Evolutionary conservation across 2,888 invertebrate genomes (phyloP).

Genomic region (Tinea trinotella): DNA sequence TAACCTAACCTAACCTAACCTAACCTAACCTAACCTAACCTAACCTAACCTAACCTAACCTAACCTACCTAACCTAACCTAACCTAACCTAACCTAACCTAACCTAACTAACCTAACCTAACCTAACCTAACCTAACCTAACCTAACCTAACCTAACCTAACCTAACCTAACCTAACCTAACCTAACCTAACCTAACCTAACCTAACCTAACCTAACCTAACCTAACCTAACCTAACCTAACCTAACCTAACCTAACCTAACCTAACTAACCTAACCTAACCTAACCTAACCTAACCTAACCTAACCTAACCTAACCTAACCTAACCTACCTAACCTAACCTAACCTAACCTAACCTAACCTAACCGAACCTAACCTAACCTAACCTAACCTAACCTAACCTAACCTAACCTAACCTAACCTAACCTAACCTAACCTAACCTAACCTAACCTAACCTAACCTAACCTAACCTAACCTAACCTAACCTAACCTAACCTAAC

Average conservation of each 20-base stretch:
- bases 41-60: constrained; percentile 22
- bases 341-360: constrained; percentile 23
- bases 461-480: constrained; percentile 18
- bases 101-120: constrained; percentile 20
- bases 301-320: constrained; percentile 21
- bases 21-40: constrained; percentile 19
- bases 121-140: constrained; percentile 21
- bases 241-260: constrained; percentile 18
- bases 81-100: constrained; percentile 21
- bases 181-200: constrained; percentile 21
- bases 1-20: constrained; percentile 20
- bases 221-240: constrained; percentile 21
- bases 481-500: constrained; percentile 22
- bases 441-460: constrained; percentile 15
- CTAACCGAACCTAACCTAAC: constrained; percentile 22
- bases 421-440: constrained; percentile 17
- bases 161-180: constrained; percentile 21
- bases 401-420: constrained; percentile 16
- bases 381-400: constrained; percentile 19
- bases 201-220: constrained; percentile 20
- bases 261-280: constrained; percentile 19
- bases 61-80: constrained; percentile 23
- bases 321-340: constrained; percentile 22
- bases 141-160: constrained; percentile 19
- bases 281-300: constrained; percentile 22